Evolutionary conservation across 2,113 vertebrate genomes (phyloP), one percentile per base, ranked within the genome.

Genomic region (Bubo bubo): DNA sequence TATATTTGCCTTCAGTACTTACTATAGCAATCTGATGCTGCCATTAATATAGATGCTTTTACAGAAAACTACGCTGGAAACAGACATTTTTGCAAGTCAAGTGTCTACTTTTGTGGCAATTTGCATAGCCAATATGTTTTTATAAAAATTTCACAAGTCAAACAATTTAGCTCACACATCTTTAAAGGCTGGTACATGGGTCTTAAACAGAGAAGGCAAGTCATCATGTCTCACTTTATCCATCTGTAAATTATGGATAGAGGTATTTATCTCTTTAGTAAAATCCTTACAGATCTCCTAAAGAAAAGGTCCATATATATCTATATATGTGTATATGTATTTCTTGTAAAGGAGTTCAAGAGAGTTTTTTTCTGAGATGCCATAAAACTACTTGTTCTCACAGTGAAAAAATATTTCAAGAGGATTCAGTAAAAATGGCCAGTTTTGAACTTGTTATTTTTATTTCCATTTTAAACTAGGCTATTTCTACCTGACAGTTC

Each of bases 1-100:
- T 90, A 49, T 89, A 88, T 95, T 88, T 95, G 23, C 28, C 35
- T 84, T 85, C 49, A 55, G 6, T 79, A 76, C 14, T 76, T 56
- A 55, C 11, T 84, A 7, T n/a, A 79, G 75, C n/a, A 47, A 63
- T 79, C 27, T 80, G 27, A 74, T 9, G 8, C 6, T 79, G 26
- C 17, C 32, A 49, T 79, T 88, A 73, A 68, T 75, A 87, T 8
- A 79, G 19, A 58, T 26, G 5, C 2, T 75, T 2, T 66, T 63
- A 74, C 7, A 81, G 24, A 24, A 90, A 75, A n/a, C 32, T 62
- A 32, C 17, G 23, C 34, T 70, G 22, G 22, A 88, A 81, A 53
- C 15, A 72, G 37, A 49, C 14, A 49, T 50, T 76, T 50, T 41
- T 49, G 43, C 43, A 87, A 80, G 43, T 8, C 41, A 82, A 6